A percentile compares a stretch with the other conserved stretches of the same genome.
Evolutionary conservation across 2,797 vertebrate species (phyloP).

Genomic region (Furcifer pardalis): DNA sequence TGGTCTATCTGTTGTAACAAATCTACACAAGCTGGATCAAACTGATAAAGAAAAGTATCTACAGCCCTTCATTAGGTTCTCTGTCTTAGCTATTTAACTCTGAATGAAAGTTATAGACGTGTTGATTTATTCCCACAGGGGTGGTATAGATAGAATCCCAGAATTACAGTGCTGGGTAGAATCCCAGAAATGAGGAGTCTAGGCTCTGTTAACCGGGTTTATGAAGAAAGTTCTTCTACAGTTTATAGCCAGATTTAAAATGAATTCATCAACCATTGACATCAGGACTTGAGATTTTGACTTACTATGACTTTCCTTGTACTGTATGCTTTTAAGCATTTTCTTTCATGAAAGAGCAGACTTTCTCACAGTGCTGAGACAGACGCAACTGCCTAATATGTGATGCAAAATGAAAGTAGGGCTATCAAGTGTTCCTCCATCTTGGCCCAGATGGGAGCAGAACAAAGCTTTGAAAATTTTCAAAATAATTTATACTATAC

Average conservation of each 20-base stretch:
- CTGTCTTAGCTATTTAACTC: no score
- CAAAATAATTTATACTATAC: no score
- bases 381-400: not conserved
- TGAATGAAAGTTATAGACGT: no score
- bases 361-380: not conserved
- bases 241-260: slow-evolving; percentile 15
- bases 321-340: not conserved
- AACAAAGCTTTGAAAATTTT: not conserved
- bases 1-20: no score
- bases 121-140: no score
- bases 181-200: not conserved
- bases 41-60: no score
- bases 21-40: no score
- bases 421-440: not conserved
- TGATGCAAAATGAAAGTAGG: not conserved
- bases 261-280: not conserved
- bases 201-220: slow-evolving; percentile 6
- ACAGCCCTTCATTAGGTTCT: no score
- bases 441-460: not conserved
- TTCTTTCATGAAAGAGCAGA: not conserved
- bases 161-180: no score
- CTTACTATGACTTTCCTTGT: not conserved
- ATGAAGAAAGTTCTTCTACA: not conserved
- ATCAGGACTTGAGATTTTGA: not conserved
- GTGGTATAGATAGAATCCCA: no score